A percentile compares a stretch with the other conserved stretches of the same genome.
phyloP scores from a whole-genome alignment of 2,888 invertebrate genomes.

The Lapara coniferarum region DNA sequence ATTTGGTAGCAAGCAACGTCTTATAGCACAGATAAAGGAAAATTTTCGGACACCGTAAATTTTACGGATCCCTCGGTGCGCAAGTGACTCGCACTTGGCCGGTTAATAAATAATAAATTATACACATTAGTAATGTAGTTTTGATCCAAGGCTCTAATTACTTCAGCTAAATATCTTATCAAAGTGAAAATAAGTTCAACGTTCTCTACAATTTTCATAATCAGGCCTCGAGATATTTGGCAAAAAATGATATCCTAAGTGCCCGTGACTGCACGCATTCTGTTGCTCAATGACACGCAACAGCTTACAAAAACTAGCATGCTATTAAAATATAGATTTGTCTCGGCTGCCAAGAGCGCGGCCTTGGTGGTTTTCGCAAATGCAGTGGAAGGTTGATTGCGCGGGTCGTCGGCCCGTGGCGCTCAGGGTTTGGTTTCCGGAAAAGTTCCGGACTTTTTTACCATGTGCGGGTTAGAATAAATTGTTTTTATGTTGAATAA shows the following conservation, averaged over 20 bases:
- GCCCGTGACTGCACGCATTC: conserved; percentile 58
- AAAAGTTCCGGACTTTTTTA: background rate
- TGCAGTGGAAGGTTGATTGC: conserved; percentile 54
- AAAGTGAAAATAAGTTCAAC: conserved; percentile 22
- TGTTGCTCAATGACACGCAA: conserved; percentile 68
- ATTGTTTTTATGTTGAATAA: background rate
- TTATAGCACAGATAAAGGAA: no score
- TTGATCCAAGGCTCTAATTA: no score
- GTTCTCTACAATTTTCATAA: conserved; percentile 23
- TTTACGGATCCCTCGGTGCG: no score
- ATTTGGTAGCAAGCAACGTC: no score
- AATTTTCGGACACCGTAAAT: no score
- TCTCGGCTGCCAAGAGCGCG: conserved; percentile 67
- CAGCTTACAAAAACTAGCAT: conserved; percentile 51
- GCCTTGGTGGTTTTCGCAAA: conserved; percentile 73
- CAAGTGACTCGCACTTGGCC: no score
- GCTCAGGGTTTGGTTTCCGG: background rate
- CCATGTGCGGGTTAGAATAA: background rate
- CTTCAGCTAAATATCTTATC: no score
- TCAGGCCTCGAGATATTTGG: conserved; percentile 26
- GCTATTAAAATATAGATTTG: conserved; percentile 74
- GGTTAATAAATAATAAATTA: no score
- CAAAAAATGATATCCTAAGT: conserved; percentile 33
- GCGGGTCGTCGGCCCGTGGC: conserved; percentile 64
- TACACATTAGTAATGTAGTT: no score